These are phyloP conservation scores for Phoxinus dragarum DNA, from an alignment of 2,797 vertebrate genomes.

Conservation along the genomic window DNA sequence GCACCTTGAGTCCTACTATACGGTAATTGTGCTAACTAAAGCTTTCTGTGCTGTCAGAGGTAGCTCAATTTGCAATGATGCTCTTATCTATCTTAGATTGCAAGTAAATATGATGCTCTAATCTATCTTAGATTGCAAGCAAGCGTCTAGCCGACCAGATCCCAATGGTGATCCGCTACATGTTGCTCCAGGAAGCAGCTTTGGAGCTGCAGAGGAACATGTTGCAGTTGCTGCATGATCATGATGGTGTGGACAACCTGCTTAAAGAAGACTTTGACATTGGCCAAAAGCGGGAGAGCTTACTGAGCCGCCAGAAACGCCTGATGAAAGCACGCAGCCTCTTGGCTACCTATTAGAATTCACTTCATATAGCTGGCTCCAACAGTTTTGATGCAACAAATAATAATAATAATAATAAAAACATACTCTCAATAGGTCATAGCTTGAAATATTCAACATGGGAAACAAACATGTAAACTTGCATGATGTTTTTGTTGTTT, in stretches of 20 bases:
- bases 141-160: constrained; percentile 84
- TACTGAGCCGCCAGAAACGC: constrained; percentile 70
- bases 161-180: constrained; percentile 84
- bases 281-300: constrained; percentile 66
- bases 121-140: constrained; percentile 75
- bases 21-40: constrained; percentile 69
- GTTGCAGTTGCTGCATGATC: constrained; percentile 83
- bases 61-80: not conserved
- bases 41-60: not conserved
- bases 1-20: constrained; percentile 82
- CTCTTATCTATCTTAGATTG: constrained; percentile 73
- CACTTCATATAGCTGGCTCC: not conserved
- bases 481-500: too few species aligned
- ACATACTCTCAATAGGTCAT: too few species aligned
- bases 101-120: constrained; percentile 34
- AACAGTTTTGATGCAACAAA: not conserved
- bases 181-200: constrained; percentile 76
- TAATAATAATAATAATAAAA: too few species aligned
- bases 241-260: constrained; percentile 69
- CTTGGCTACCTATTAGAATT: constrained; percentile 74
- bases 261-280: constrained; percentile 81
- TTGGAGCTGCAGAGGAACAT: constrained; percentile 77
- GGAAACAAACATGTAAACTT: too few species aligned
- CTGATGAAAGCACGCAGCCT: constrained; percentile 75
- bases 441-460: too few species aligned